Evolutionary conservation across 2,113 vertebrate genomes (phyloP).

Genomic region (Tamias sibiricus): DNA sequence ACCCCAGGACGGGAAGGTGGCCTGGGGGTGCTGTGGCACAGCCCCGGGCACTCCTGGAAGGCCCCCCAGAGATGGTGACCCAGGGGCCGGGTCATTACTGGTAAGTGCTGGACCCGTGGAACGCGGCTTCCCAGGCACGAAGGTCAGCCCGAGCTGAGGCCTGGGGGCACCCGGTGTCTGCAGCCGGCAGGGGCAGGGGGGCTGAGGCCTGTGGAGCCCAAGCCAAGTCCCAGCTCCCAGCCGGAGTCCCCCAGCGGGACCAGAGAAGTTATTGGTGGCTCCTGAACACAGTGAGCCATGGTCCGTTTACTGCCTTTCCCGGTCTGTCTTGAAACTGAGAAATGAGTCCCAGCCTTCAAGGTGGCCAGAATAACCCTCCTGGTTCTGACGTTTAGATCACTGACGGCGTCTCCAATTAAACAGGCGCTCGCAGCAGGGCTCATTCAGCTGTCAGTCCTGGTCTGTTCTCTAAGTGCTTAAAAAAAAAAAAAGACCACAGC

Average conservation of each 20-base stretch:
- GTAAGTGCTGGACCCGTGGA: neutral
- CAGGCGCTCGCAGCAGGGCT: slow-evolving; percentile 85
- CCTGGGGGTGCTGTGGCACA: too few species aligned
- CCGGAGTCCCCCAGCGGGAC: neutral
- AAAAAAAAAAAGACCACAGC: slow-evolving; percentile 63
- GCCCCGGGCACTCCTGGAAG: neutral
- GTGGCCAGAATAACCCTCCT: slow-evolving; percentile 81
- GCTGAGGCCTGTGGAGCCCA: neutral
- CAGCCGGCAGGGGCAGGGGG: neutral
- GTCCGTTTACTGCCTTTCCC: slow-evolving; percentile 82
- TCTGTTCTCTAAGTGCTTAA: slow-evolving; percentile 86
- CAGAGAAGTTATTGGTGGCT: slow-evolving; percentile 71
- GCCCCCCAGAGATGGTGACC: neutral
- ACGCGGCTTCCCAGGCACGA: neutral
- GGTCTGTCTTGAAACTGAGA: slow-evolving; percentile 87
- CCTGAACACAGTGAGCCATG: slow-evolving; percentile 39
- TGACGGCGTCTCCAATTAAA: slow-evolving; percentile 90
- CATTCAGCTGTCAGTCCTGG: slow-evolving; percentile 89
- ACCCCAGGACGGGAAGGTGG: neutral
- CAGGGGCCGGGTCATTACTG: neutral
- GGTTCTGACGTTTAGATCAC: slow-evolving; percentile 89
- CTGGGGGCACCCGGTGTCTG: neutral
- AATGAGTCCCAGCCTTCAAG: slow-evolving; percentile 85
- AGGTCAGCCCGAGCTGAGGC: neutral
- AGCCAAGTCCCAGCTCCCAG: neutral